These are phyloP conservation scores for Istiophorus platypterus DNA, from an alignment of 2,113 vertebrate genomes.

Conservation along the genomic window DNA sequence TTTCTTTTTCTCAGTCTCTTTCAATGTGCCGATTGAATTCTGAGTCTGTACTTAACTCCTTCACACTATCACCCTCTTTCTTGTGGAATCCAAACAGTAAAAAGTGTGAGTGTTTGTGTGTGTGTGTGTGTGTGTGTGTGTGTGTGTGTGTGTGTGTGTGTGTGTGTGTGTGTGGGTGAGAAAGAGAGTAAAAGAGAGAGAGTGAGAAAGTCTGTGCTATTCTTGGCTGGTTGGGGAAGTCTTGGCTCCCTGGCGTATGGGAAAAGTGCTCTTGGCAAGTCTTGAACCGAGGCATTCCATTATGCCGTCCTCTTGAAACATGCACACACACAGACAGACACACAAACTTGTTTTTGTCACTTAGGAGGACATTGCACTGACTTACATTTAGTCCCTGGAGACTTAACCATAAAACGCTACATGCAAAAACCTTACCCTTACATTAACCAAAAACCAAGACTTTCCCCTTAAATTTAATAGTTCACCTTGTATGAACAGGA, in stretches of 20 bases:
- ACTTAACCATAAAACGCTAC: conserved; percentile 18
- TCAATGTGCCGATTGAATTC: conserved; percentile 35
- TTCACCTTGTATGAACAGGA: not conserved
- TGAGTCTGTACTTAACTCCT: conserved; percentile 44
- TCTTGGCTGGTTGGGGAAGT: conserved; percentile 83
- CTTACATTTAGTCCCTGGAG: conserved; percentile 29
- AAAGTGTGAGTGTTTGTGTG: conserved; percentile 53
- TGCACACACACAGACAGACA: conserved; percentile 53
- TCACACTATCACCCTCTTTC: conserved; percentile 51
- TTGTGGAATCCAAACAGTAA: conserved; percentile 43
- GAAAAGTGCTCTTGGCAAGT: conserved; percentile 86
- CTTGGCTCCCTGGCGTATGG: conserved; percentile 84
- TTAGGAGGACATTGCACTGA: conserved; percentile 34
- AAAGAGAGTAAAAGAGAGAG: conserved; percentile 26
- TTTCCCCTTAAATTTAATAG: conserved; percentile 13
- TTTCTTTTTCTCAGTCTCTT: conserved; percentile 1
- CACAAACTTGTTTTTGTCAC: conserved; percentile 66
- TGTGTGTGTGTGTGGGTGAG: conserved; percentile 45
- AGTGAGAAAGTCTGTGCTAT: conserved; percentile 72
- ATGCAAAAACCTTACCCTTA: conserved; percentile 5
- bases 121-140: conserved; percentile 47
- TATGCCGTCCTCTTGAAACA: conserved; percentile 76
- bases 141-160: conserved; percentile 38
- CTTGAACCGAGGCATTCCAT: conserved; percentile 80
- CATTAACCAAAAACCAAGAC: conserved; percentile 14